Percentiles rank a stretch among this genome's conserved stretches.
Evolutionary conservation across 2,888 invertebrate genomes (phyloP).

Genomic region (Apamea anceps): DNA sequence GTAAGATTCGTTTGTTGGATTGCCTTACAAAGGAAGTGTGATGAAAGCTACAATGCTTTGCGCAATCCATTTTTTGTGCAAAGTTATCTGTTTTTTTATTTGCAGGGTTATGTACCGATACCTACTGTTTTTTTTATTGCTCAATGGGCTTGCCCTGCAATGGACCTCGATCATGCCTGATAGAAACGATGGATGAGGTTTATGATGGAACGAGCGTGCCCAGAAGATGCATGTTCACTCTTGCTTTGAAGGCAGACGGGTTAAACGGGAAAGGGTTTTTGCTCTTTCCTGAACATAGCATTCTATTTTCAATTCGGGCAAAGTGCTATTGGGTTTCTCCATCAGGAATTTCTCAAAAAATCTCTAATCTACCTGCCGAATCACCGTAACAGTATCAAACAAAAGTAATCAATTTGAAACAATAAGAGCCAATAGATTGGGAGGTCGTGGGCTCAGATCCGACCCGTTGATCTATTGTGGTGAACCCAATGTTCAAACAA

Average conservation of each 20-base stretch:
- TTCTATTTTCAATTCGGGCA: background rate
- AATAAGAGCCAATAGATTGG: constrained; percentile 37
- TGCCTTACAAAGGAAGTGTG: background rate
- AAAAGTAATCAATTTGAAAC: constrained; percentile 50
- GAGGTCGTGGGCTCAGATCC: constrained; percentile 39
- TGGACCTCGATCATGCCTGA: background rate
- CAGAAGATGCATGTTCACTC: background rate
- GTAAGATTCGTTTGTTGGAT: constrained; percentile 3
- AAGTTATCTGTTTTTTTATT: background rate
- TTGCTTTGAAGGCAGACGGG: background rate
- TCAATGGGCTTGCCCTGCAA: background rate
- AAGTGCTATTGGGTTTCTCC: background rate
- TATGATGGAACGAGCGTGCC: background rate
- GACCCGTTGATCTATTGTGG: constrained; percentile 60
- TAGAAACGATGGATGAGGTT: background rate
- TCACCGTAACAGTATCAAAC: constrained; percentile 24
- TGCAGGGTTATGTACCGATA: background rate
- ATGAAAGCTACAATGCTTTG: background rate
- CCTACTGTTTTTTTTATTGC: background rate
- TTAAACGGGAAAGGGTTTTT: background rate
- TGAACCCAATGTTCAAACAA: constrained; percentile 55
- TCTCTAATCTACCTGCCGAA: background rate
- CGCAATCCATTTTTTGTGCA: background rate
- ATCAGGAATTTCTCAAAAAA: background rate
- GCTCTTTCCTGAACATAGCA: background rate